Conservation (phyloP, 35 echinoderm and acorn worm species). For the Stichopus chloronotus region DNA sequence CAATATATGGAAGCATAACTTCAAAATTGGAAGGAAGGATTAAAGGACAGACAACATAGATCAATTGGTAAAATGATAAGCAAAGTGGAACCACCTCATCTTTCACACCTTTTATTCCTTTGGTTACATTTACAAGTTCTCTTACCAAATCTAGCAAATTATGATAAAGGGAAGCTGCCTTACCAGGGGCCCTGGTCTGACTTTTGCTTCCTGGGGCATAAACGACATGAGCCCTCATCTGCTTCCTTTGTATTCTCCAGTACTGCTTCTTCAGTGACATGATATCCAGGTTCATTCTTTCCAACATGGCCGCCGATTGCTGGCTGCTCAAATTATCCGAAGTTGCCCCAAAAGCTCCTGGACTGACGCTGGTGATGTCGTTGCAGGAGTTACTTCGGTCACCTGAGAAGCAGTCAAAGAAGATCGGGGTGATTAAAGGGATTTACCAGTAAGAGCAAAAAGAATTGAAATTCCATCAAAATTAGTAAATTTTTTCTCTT, state of each 20-base stretch:
- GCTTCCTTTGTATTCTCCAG: slow-evolving; percentile 86
- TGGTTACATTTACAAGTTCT: no score
- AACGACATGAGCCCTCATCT: slow-evolving; percentile 91
- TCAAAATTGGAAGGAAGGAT: no score
- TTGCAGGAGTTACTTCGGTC: slow-evolving; percentile 66
- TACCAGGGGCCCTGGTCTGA: slow-evolving; percentile 38
- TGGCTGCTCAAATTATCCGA: slow-evolving; percentile 60
- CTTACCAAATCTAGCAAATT: no score
- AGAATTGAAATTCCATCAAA: no score
- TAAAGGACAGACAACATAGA: no score
- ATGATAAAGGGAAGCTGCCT: neutral
- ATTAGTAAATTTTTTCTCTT: no score
- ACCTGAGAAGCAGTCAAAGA: slow-evolving; percentile 35
- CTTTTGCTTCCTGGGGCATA: slow-evolving; percentile 80
- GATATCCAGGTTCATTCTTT: slow-evolving; percentile 94
- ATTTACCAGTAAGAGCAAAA: neutral
- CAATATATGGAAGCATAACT: no score
- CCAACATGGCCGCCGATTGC: slow-evolving; percentile 85
- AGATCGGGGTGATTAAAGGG: neutral
- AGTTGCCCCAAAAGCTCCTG: slow-evolving; percentile 81
- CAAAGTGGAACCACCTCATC: no score
- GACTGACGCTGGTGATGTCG: slow-evolving; percentile 89
- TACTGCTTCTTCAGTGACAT: slow-evolving; percentile 95
- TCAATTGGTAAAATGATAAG: no score
- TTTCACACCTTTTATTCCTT: no score